These are phyloP conservation scores for Lordiphosa fenestrarum DNA, from an alignment of 2,888 invertebrate species.

Conservation along the genomic window DNA sequence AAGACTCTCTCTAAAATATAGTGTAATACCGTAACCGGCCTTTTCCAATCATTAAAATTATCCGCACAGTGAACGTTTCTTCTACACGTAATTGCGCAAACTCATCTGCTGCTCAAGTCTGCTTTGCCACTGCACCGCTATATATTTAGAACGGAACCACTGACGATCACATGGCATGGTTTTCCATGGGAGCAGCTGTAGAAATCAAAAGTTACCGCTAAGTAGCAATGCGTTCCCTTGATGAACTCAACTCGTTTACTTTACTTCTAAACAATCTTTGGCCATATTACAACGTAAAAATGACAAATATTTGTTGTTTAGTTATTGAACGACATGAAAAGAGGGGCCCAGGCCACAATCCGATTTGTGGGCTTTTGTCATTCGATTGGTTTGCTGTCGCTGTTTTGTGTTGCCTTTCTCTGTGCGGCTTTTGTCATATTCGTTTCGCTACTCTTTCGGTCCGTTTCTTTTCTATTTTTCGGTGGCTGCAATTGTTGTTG, in stretches of 20 bases:
- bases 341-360: conserved; percentile 60
- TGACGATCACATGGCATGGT: background rate
- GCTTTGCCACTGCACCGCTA: too few relatives aligned
- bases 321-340: conserved; percentile 62
- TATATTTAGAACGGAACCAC: conserved; percentile 35
- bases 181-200: conserved; percentile 22
- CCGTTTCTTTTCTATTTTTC: conserved; percentile 56
- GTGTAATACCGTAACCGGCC: too few relatives aligned
- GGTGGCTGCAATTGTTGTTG: conserved; percentile 34
- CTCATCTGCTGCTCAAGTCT: too few relatives aligned
- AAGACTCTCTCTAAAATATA: too few relatives aligned
- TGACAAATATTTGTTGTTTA: conserved; percentile 67
- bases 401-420: conserved; percentile 60
- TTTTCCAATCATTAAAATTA: too few relatives aligned
- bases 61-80: too few relatives aligned
- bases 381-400: conserved; percentile 54
- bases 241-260: conserved; percentile 10
- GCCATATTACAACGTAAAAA: conserved; percentile 53
- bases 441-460: conserved; percentile 67
- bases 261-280: conserved; percentile 21
- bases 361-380: conserved; percentile 71
- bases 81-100: conserved; percentile 40
- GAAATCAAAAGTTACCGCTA: conserved; percentile 65
- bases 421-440: conserved; percentile 57
- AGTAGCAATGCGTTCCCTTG: conserved; percentile 34